Conservation (phyloP, 2,113 vertebrate species). For the Lophura nycthemera region DNA sequence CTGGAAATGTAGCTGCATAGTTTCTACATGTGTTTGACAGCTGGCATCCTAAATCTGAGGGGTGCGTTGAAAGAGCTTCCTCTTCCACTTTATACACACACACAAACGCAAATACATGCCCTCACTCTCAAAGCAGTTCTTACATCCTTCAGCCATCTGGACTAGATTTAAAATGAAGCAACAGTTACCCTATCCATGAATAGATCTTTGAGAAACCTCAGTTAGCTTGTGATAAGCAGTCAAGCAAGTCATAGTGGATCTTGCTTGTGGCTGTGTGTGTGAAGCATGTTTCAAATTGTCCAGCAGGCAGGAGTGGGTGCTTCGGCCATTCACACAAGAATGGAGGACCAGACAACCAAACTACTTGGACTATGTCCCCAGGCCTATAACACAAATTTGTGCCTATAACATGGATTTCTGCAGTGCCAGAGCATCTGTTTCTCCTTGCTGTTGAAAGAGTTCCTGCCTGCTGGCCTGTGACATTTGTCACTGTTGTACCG, state of each 20-base stretch:
- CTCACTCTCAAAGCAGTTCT: background rate
- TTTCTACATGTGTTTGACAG: background rate
- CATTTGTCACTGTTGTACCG: accelerated
- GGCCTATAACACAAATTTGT: background rate
- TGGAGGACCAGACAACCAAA: background rate
- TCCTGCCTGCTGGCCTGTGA: background rate
- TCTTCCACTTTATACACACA: background rate
- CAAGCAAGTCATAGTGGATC: slow-evolving; percentile 5
- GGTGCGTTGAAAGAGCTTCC: background rate
- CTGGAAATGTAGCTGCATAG: background rate
- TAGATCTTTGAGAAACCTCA: background rate
- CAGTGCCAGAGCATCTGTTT: background rate
- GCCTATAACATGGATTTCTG: background rate
- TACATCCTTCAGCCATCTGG: background rate
- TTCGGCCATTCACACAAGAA: background rate
- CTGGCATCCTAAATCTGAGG: background rate
- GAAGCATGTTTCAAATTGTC: background rate
- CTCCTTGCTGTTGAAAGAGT: background rate
- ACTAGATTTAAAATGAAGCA: background rate
- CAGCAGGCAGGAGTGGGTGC: background rate
- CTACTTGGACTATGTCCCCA: background rate
- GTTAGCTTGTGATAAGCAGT: background rate
- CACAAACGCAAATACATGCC: background rate
- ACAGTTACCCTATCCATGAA: background rate
- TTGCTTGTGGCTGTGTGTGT: background rate